A percentile compares a stretch with the other conserved stretches of the same genome.
Conservation (phyloP, 1,140 invertebrate species). For the Cyclina sinensis region DNA sequence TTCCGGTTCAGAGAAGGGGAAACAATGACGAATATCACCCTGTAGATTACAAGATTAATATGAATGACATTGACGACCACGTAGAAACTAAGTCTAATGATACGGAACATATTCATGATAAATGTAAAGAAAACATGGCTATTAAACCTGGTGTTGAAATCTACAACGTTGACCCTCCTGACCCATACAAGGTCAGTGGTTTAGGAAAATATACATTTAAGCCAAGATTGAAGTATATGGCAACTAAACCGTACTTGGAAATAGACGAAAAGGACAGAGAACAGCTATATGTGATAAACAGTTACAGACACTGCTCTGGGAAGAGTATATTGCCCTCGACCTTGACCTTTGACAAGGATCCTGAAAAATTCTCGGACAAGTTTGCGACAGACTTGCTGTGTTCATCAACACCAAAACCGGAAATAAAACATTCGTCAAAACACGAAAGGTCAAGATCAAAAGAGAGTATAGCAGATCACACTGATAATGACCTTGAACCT, state of each 20-base stretch:
- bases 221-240: conserved; percentile 52
- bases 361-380: conserved; percentile 19
- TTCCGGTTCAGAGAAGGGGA: neutral
- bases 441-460: neutral
- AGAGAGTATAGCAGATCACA: neutral
- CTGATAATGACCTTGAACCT: neutral
- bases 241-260: conserved; percentile 5
- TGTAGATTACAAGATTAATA: neutral
- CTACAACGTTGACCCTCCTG: neutral
- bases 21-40: neutral
- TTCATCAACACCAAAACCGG: conserved; percentile 42
- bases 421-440: neutral
- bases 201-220: conserved; percentile 58
- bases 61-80: no score
- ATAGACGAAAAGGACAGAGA: conserved; percentile 42
- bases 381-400: conserved; percentile 48
- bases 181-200: neutral
- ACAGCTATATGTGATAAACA: conserved; percentile 52
- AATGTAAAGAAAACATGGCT: conserved; percentile 5
- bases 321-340: conserved; percentile 40
- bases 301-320: conserved; percentile 59
- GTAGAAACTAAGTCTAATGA: neutral
- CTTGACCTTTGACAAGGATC: conserved; percentile 57
- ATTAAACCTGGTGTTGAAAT: conserved; percentile 38
- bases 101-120: neutral